Conservation (phyloP, 2,113 vertebrate species). For the Istiophorus platypterus region DNA sequence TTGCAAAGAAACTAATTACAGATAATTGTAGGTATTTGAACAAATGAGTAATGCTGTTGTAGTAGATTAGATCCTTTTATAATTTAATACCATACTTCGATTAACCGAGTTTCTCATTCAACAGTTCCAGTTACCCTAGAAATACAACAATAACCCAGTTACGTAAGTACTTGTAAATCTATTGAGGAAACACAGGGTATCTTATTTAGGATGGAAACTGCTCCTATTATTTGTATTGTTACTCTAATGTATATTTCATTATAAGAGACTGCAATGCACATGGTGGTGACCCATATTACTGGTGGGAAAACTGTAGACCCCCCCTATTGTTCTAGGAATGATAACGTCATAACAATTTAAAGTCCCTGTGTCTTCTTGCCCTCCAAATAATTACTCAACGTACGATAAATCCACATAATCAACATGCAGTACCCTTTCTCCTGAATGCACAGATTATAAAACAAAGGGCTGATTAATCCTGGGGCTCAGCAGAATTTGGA, state of each 20-base stretch:
- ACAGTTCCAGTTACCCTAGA: neutral
- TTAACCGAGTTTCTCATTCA: neutral
- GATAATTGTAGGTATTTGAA: too few species aligned
- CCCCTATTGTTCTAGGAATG: neutral
- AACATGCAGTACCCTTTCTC: conserved; percentile 35
- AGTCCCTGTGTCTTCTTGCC: conserved; percentile 34
- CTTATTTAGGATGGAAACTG: neutral
- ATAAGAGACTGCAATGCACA: neutral
- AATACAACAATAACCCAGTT: neutral
- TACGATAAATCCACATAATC: conserved; percentile 43
- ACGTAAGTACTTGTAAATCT: neutral
- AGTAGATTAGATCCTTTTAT: neutral
- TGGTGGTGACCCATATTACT: conserved; percentile 6
- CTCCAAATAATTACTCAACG: conserved; percentile 15
- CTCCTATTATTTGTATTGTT: neutral
- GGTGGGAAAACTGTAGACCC: conserved; percentile 4
- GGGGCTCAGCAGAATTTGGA: conserved; percentile 39
- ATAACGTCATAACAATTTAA: conserved; percentile 1
- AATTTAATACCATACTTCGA: neutral
- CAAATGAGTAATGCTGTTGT: too few species aligned
- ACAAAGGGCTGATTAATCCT: conserved; percentile 61
- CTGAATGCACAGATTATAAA: conserved; percentile 38
- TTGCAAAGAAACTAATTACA: too few species aligned
- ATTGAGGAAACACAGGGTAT: neutral
- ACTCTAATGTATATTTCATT: neutral